Percentiles rank a stretch among this genome's conserved stretches.
These are phyloP conservation scores for Paramormyrops kingsleyae DNA, from an alignment of 2,113 vertebrate species.

Conservation along the genomic window DNA sequence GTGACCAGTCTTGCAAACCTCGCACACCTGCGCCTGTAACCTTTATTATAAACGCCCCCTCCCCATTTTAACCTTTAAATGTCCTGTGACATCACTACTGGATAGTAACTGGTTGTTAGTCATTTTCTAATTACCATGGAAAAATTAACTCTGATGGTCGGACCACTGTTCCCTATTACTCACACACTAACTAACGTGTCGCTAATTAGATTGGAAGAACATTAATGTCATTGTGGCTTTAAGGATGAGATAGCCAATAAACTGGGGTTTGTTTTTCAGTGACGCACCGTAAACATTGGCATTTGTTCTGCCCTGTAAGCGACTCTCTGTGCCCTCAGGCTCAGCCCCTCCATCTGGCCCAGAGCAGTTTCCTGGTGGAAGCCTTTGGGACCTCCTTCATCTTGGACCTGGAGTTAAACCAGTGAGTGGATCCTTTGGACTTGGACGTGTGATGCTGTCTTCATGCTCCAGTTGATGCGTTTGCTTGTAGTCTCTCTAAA, in stretches of 20 bases:
- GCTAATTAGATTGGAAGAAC: not conserved
- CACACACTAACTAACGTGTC: not conserved
- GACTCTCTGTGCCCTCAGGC: not conserved
- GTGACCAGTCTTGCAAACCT: not conserved
- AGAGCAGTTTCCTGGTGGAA: conserved; percentile 76
- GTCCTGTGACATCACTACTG: not conserved
- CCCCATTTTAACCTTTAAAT: not conserved
- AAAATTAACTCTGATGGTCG: not conserved
- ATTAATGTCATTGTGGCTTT: not conserved
- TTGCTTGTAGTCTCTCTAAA: not conserved
- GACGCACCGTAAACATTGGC: not conserved
- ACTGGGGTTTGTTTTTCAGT: not conserved
- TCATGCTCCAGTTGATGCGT: not conserved
- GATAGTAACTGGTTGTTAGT: not conserved
- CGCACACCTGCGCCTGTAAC: not conserved
- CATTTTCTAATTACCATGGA: not conserved
- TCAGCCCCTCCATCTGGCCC: conserved; percentile 79
- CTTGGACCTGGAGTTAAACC: conserved; percentile 84
- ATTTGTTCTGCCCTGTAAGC: not conserved
- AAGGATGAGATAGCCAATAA: not conserved
- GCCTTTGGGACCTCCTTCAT: conserved; percentile 76
- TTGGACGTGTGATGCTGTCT: not conserved
- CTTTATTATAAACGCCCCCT: not conserved
- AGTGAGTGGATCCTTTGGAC: conserved; percentile 61
- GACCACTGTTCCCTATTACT: not conserved